Evolutionary conservation across 2,888 invertebrate genomes (phyloP).

Genomic region (Oxycera nigricornis): DNA sequence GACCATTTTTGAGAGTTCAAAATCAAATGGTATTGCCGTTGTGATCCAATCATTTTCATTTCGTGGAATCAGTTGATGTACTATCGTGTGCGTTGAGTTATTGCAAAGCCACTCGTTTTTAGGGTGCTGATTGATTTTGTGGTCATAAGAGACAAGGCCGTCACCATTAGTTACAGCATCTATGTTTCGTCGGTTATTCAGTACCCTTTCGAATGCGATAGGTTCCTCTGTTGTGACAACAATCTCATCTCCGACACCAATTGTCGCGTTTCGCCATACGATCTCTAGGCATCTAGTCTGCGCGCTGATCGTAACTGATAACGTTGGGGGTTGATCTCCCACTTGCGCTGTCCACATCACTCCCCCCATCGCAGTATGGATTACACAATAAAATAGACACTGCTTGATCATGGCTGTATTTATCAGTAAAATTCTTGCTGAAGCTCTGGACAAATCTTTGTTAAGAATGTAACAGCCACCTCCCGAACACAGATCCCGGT

Average conservation of each 20-base stretch:
- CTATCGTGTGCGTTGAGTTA: conserved; percentile 53
- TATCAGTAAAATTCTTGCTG: neutral
- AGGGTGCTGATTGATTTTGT: conserved; percentile 42
- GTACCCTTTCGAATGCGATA: conserved; percentile 49
- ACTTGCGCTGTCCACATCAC: neutral
- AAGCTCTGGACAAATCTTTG: neutral
- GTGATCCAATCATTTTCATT: conserved; percentile 57
- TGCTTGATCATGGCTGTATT: conserved; percentile 6
- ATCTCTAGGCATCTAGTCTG: conserved; percentile 57
- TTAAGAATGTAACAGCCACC: too few species aligned
- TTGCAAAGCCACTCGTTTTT: conserved; percentile 54
- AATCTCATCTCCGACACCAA: conserved; percentile 54
- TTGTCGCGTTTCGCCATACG: conserved; percentile 59
- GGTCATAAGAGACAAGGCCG: neutral
- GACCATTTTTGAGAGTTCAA: conserved; percentile 53
- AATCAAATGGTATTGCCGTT: conserved; percentile 58
- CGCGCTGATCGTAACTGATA: conserved; percentile 60
- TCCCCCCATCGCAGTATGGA: neutral
- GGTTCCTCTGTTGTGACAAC: conserved; percentile 57
- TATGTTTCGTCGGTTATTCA: neutral
- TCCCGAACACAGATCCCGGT: too few species aligned
- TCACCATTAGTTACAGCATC: neutral
- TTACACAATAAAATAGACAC: neutral
- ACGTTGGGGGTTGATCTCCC: conserved; percentile 4
- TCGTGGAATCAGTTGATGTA: conserved; percentile 55